Evolutionary conservation across 2,888 invertebrate genomes (phyloP).

Genomic region (Acronicta leporina): DNA sequence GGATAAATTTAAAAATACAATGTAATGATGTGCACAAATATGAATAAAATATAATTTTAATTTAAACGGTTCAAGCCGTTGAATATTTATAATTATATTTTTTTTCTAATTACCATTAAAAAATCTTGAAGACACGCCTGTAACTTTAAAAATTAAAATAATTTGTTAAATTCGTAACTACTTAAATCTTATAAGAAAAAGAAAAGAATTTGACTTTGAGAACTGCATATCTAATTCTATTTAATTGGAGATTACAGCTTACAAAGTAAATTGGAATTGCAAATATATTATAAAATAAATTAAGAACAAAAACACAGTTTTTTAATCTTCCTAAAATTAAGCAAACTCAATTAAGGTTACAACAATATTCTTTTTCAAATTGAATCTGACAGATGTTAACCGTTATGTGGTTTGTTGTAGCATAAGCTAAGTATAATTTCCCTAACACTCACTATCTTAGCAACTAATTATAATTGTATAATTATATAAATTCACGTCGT

Average conservation of each 20-base stretch:
- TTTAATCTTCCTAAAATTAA: background rate
- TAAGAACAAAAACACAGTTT: background rate
- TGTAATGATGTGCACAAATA: background rate
- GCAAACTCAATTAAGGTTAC: background rate
- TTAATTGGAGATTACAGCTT: conserved; percentile 1
- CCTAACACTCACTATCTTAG: conserved; percentile 55
- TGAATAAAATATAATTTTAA: no score
- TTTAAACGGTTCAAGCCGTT: background rate
- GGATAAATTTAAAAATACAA: background rate
- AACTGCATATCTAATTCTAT: background rate
- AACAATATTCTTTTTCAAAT: background rate
- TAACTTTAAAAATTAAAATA: no score
- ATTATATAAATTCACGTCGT: conserved; percentile 68
- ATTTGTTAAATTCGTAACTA: no score
- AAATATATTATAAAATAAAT: background rate
- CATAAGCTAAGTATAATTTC: conserved; percentile 39
- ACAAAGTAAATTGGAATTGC: background rate
- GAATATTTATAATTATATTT: background rate
- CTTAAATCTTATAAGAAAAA: no score
- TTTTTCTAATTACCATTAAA: background rate
- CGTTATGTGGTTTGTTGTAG: conserved; percentile 15
- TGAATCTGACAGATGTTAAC: background rate
- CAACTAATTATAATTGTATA: conserved; percentile 72
- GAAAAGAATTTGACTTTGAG: no score
- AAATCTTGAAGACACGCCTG: background rate